These are phyloP conservation scores for Phoeniculus purpureus DNA, from an alignment of 2,797 vertebrate species.

Conservation along the genomic window DNA sequence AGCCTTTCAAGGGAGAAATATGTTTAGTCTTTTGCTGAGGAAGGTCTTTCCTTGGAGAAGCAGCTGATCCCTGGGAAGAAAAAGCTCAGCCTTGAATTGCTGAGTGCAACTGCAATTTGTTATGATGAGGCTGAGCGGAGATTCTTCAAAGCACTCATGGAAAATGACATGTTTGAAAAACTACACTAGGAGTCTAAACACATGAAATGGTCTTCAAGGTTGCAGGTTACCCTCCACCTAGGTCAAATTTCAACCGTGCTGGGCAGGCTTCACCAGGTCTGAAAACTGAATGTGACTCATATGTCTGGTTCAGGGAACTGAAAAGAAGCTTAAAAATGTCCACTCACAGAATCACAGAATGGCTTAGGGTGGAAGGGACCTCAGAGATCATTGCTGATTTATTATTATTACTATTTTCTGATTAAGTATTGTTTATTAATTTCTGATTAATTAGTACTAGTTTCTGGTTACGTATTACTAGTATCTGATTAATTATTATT, in stretches of 20 bases:
- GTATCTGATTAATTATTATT: too few species aligned
- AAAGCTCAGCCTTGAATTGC: background rate
- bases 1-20: background rate
- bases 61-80: background rate
- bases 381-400: too few species aligned
- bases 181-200: background rate
- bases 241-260: background rate
- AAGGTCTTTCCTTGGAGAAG: background rate
- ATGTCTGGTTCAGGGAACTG: background rate
- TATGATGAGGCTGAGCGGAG: background rate
- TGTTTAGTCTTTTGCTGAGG: background rate
- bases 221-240: background rate
- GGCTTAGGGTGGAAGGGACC: too few species aligned
- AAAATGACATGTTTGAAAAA: background rate
- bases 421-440: too few species aligned
- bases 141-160: rapidly evolving
- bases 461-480: too few species aligned
- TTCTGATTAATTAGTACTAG: too few species aligned
- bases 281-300: conserved; percentile 8
- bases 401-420: too few species aligned
- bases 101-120: background rate
- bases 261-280: background rate
- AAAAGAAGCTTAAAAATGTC: background rate
- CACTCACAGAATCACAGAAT: too few species aligned
- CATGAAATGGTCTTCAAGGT: background rate